Evolutionary conservation across 1,140 invertebrate genomes (phyloP).

Genomic region (Listronotus bonariensis): DNA sequence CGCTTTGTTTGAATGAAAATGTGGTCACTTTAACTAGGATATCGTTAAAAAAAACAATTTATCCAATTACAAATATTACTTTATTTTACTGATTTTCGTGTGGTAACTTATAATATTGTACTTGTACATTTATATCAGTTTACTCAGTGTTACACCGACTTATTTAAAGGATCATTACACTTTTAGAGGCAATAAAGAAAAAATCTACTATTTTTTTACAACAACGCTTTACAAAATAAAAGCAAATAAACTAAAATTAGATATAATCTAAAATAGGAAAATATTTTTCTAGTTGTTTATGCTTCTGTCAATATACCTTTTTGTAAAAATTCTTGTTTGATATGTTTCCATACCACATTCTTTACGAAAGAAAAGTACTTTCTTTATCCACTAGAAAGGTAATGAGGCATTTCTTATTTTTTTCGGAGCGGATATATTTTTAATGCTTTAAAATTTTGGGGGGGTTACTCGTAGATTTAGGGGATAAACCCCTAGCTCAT

Average conservation of each 20-base stretch:
- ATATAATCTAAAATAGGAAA: slow-evolving; percentile 13
- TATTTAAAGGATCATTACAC: slow-evolving; percentile 5
- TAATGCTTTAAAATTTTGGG: no score
- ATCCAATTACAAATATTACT: slow-evolving; percentile 34
- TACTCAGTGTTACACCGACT: slow-evolving; percentile 32
- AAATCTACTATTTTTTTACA: no score
- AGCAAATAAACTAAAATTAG: background rate
- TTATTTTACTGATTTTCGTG: slow-evolving; percentile 35
- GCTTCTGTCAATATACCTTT: background rate
- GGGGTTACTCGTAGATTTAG: no score
- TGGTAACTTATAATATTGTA: slow-evolving; percentile 49
- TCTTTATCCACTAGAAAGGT: background rate
- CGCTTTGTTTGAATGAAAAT: no score
- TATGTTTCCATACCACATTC: slow-evolving; percentile 11
- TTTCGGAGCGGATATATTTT: no score
- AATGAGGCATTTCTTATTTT: no score
- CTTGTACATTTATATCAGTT: slow-evolving; percentile 49
- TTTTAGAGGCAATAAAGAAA: no score
- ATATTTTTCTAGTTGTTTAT: slow-evolving; percentile 3
- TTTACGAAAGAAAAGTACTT: background rate
- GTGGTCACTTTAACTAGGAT: no score
- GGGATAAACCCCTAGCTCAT: no score
- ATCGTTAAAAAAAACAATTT: slow-evolving; percentile 1
- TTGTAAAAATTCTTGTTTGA: slow-evolving; percentile 4
- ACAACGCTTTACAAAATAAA: background rate